A percentile compares a stretch with the other conserved stretches of the same genome.
Conservation (phyloP, 2,888 invertebrate species). For the Micoletzkya japonica region DNA sequence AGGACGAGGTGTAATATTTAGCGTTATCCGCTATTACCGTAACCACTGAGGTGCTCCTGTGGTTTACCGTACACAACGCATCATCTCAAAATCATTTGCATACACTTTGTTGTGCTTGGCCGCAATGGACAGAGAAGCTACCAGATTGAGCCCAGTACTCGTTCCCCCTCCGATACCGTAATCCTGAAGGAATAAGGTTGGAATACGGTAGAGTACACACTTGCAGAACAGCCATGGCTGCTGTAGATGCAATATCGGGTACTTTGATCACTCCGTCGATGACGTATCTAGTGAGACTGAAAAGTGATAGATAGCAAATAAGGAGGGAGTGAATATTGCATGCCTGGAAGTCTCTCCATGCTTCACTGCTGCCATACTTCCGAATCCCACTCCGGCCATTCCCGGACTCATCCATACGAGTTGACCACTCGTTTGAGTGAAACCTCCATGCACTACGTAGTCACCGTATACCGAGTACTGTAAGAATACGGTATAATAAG, state of each 20-base stretch:
- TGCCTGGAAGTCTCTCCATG: slow-evolving; percentile 44
- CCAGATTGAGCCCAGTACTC: slow-evolving; percentile 51
- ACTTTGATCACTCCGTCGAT: slow-evolving; percentile 53
- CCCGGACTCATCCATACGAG: slow-evolving; percentile 38
- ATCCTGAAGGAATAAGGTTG: not conserved
- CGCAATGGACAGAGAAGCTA: slow-evolving; percentile 46
- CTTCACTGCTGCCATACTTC: slow-evolving; percentile 36
- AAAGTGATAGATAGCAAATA: not conserved
- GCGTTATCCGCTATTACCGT: not conserved
- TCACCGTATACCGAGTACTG: slow-evolving; percentile 42
- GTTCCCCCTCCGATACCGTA: slow-evolving; percentile 43
- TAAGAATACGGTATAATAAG: not conserved
- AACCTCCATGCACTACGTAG: slow-evolving; percentile 31
- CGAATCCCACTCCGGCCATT: slow-evolving; percentile 45
- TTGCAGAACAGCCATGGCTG: slow-evolving; percentile 48
- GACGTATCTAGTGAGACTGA: slow-evolving; percentile 26
- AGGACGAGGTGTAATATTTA: not conserved
- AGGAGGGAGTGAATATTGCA: not conserved
- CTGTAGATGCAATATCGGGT: slow-evolving; percentile 54
- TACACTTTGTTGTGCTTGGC: slow-evolving; percentile 27
- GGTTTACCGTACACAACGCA: not conserved
- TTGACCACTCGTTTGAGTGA: slow-evolving; percentile 33
- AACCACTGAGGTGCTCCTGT: not conserved
- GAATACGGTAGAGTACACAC: not conserved
- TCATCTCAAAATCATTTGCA: not conserved